phyloP scores from a whole-genome alignment of 2,888 invertebrate species.

The Drosophila paranaensis region DNA sequence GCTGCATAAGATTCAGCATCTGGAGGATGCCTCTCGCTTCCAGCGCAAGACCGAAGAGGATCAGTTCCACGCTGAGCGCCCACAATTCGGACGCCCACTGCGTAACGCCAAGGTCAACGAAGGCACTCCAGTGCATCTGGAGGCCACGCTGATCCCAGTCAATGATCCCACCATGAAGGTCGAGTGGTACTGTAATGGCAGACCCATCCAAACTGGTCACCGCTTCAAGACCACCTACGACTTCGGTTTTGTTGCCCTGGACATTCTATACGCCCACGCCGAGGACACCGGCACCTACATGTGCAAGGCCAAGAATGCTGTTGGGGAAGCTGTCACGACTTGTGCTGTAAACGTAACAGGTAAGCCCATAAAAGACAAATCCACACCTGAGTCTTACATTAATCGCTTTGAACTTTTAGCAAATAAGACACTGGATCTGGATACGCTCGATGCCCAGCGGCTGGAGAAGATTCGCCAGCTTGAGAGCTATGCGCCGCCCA shows the following conservation, averaged over 20 bases:
- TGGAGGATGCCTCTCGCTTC: conserved; percentile 94
- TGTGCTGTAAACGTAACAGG: conserved; percentile 94
- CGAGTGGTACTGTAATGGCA: conserved; percentile 98
- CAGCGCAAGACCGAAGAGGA: conserved; percentile 91
- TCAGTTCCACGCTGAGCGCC: conserved; percentile 91
- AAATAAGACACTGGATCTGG: conserved; percentile 93
- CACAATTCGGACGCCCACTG: conserved; percentile 94
- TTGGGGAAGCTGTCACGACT: conserved; percentile 97
- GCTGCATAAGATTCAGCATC: conserved; percentile 94
- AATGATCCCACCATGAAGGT: conserved; percentile 99
- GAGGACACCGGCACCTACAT: conserved; percentile 99
- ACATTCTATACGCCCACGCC: conserved; percentile 97
- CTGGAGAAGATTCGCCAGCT: conserved; percentile 94
- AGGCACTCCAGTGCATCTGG: conserved; percentile 95
- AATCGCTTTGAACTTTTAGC: conserved; percentile 85
- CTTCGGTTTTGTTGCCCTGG: conserved; percentile 98
- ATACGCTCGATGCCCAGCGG: conserved; percentile 96
- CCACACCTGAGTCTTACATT: neutral
- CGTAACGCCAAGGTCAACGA: conserved; percentile 94
- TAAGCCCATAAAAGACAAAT: too few relatives aligned
- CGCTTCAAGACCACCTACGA: conserved; percentile 98
- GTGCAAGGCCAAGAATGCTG: conserved; percentile 97
- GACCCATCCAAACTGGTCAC: conserved; percentile 96
- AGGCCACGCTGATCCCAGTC: conserved; percentile 97
- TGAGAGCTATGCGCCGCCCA: conserved; percentile 92